These are phyloP conservation scores for Drosophila funebris DNA, from an alignment of 1,140 invertebrate genomes.

Conservation along the genomic window DNA sequence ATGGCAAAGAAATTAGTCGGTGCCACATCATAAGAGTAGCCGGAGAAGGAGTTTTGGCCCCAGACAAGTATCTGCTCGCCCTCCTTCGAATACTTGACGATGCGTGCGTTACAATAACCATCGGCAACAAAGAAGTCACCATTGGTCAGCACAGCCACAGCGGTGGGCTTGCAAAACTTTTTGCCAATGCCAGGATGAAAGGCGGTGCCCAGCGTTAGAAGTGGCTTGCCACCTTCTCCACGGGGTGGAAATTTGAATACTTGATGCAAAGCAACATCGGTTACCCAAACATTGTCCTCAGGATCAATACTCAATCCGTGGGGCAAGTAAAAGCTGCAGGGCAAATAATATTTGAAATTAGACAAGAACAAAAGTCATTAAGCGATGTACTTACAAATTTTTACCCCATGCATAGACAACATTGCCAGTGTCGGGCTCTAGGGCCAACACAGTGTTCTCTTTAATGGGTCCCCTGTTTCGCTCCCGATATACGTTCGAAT, in stretches of 20 bases:
- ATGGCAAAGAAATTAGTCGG: conserved; percentile 88
- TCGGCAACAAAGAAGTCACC: conserved; percentile 97
- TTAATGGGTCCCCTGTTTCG: conserved; percentile 88
- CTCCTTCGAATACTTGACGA: conserved; percentile 92
- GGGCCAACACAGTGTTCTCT: conserved; percentile 89
- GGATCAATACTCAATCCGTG: conserved; percentile 95
- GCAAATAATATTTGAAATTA: not conserved
- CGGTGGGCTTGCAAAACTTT: conserved; percentile 97
- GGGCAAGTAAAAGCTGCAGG: conserved; percentile 94
- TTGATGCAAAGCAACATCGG: conserved; percentile 96
- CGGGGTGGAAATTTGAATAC: conserved; percentile 90
- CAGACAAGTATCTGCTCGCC: conserved; percentile 88
- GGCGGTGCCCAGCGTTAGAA: conserved; percentile 85
- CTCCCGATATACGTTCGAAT: conserved; percentile 86
- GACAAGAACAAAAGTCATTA: not conserved
- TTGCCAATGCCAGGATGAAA: conserved; percentile 92
- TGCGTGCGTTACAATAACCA: conserved; percentile 96
- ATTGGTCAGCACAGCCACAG: conserved; percentile 91
- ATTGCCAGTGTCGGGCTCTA: conserved; percentile 89
- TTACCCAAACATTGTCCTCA: conserved; percentile 93
- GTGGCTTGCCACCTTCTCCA: conserved; percentile 77
- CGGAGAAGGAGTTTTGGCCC: conserved; percentile 85
- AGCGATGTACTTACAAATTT: conserved; percentile 87
- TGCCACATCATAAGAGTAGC: conserved; percentile 69
- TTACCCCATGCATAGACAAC: conserved; percentile 91